Evolutionary conservation across 2,888 invertebrate species (phyloP).

Genomic region (Fissipunctia ypsillon): DNA sequence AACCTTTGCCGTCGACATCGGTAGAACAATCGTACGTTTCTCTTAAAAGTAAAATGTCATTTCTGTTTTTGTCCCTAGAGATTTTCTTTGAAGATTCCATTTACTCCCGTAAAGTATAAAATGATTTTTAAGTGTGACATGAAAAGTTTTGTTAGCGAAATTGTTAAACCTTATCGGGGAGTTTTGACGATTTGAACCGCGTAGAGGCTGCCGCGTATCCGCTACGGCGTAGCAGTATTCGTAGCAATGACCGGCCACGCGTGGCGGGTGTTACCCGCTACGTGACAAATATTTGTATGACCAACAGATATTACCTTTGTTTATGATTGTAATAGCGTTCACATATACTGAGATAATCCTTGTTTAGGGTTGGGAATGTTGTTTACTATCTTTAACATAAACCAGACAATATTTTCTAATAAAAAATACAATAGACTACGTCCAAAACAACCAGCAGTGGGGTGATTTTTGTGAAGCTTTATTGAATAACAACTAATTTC

Average conservation of each 20-base stretch:
- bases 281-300: constrained; percentile 45
- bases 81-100: background rate
- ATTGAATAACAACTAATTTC: background rate
- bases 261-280: constrained; percentile 11
- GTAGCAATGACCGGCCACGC: constrained; percentile 28
- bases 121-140: constrained; percentile 3
- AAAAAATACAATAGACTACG: background rate
- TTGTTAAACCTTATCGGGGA: background rate
- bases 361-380: constrained; percentile 12
- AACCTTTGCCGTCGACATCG: constrained; percentile 24
- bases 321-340: constrained; percentile 27
- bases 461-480: no score
- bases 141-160: constrained; percentile 16
- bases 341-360: constrained; percentile 19
- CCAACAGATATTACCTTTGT: constrained; percentile 21
- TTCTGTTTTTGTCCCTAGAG: constrained; percentile 28
- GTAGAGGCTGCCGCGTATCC: constrained; percentile 27
- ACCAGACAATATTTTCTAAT: background rate
- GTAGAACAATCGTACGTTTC: constrained; percentile 26
- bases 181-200: constrained; percentile 11
- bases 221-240: constrained; percentile 46
- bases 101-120: background rate
- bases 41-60: constrained; percentile 32
- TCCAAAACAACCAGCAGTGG: background rate
- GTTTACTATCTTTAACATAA: constrained; percentile 4